A percentile compares a stretch with the other conserved stretches of the same genome.
phyloP scores from a whole-genome alignment of 2,888 invertebrate species.

The Pyrgus malvae region DNA sequence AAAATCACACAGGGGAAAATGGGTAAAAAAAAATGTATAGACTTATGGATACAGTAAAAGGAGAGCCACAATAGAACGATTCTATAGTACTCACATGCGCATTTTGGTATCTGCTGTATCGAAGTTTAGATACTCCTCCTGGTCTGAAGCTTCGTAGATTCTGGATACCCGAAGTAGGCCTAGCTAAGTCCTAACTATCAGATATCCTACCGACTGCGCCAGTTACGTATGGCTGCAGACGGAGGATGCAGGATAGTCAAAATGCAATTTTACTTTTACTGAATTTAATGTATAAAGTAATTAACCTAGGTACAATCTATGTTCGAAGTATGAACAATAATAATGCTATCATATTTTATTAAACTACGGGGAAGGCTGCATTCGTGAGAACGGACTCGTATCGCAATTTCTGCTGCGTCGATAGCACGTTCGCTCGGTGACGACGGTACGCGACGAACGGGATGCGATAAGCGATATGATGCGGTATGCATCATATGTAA shows the following conservation, averaged over 20 bases:
- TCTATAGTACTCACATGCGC: slow-evolving; percentile 23
- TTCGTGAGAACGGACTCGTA: not conserved
- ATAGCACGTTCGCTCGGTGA: not conserved
- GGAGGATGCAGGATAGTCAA: not conserved
- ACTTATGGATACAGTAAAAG: slow-evolving; percentile 19
- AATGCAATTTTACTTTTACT: not conserved
- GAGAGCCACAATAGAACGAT: slow-evolving; percentile 11
- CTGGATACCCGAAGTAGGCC: slow-evolving; percentile 11
- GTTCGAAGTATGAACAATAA: not conserved
- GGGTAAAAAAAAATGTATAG: slow-evolving; percentile 3
- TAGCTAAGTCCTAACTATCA: not conserved
- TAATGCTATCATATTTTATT: not conserved
- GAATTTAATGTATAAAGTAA: too few relatives aligned
- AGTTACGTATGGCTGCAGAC: slow-evolving; percentile 7
- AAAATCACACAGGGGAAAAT: not conserved
- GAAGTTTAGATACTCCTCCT: slow-evolving; percentile 19
- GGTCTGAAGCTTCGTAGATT: slow-evolving; percentile 20
- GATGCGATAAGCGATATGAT: not conserved
- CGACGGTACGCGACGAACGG: not conserved
- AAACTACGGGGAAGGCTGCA: not conserved
- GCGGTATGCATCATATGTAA: not conserved
- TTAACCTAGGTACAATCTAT: not conserved
- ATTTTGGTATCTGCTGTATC: slow-evolving; percentile 26
- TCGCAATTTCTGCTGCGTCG: slow-evolving; percentile 1
- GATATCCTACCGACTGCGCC: slow-evolving; percentile 28